Evolutionary conservation across 2,113 vertebrate species (phyloP), one percentile per base, ranked within the genome.

Genomic region (Pogona vitticeps): DNA sequence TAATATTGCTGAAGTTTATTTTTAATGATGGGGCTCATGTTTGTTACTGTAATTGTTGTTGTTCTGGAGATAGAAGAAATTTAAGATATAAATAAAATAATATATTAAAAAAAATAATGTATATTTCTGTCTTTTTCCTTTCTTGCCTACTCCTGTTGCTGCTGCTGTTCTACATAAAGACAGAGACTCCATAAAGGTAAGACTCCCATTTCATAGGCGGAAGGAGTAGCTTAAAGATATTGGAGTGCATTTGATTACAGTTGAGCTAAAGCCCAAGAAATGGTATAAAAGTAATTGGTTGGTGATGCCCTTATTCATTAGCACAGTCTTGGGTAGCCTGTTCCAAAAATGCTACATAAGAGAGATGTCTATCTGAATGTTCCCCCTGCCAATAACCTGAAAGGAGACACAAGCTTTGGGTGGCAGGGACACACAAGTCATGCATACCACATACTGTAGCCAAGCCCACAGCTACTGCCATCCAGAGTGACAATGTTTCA

Each of bases 101-200:
- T 52, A 52, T 52, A 52, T 6, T 52, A 52, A 52, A 6, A 52
- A 52, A 6, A 52, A 52, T 52, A 52, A 52, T 52, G 46, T 52
- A 52, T 52, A 52, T 95, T 72, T 92, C 52, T 93, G 59, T 88
- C 31, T 3, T 38, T 23, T 40, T 3, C 26, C 12, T 26, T 59
- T 85, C 38, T 75, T 26, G 38, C 68, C 3, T 67, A 8, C 86
- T 81, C 23, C 46, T 76, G 63, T 28, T 86, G 31, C 0, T 91
- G 86, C 88, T 93, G 78, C 92, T 92, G 84, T 92, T 94, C 91
- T 93, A 83, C 87, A 21, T 93, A 68, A 95, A 98, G 97, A 98
- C 94, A 97, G 97, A 97, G 97, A 98, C 95, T 98, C 97, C 91
- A 97, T 98, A 90, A 98, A 98, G 97, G 97, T 98, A 97, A 92